Base-by-base conservation (phyloP, 1,140 invertebrate genomes). In the Drosophila nigrodunni region DNA sequence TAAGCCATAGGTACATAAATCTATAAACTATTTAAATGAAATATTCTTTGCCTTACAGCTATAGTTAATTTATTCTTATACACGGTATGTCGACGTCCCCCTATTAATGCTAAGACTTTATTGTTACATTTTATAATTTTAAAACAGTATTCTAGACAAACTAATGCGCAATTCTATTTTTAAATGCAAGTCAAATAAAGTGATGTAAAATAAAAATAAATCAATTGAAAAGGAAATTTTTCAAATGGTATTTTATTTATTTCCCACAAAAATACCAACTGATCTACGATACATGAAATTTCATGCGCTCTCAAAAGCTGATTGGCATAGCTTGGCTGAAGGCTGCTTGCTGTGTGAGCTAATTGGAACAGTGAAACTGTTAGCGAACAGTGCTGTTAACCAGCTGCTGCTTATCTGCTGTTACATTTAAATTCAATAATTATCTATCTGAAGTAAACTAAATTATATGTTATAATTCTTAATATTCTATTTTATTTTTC, bases 81-180 rank as follows among this genome's bases (percentile, higher is more conserved):
- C 79, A 88, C 43, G 43, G 68, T 79, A 60, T 68, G 58, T 76
- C 78, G 55, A 69, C 71, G 67, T 71, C 58, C 68, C 76, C 78
- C 60, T 70, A 58, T 87, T 76, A 69, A 18, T 25, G 13, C 39
- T 72, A 80, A 66, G 67, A 39, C 47, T 15, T 73, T 61, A 72
- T 80, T 78, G 74, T 88, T 88, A 78, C 47, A 61, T 67, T 70
- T 52, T 77, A 44, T 69, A 55, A 85, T 76, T 47, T 83, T 88
- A 71, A 88, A 66, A 66, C 85, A 88, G 85, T 88, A 88, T 88
- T 88, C 78, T 80, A 83, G 77, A 88, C 60, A 59, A 78, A 54
- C 82, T 79, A 74, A 87, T 69, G 49, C 59, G 69, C 69, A 76
- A 72, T 72, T 66, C 9, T 47, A 30, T 43, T 37, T 46, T 60